These are phyloP conservation scores for Neelides folsomi DNA, from an alignment of 2,888 invertebrate species.

Conservation along the genomic window DNA sequence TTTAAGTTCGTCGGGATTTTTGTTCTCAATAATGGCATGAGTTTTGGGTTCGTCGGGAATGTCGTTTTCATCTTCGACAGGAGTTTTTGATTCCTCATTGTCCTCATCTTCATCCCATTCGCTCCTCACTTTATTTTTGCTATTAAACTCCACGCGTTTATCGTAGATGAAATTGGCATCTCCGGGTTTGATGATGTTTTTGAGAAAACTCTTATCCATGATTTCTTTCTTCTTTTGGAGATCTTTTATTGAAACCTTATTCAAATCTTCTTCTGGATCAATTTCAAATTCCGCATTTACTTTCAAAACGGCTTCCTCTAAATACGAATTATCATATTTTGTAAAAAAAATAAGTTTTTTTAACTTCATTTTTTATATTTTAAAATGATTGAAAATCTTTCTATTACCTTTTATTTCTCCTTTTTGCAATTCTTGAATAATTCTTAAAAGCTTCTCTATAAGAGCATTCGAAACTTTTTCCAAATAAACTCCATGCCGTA, in stretches of 20 bases:
- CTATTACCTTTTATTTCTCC: conserved; percentile 32
- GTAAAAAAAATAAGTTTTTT: conserved; percentile 10
- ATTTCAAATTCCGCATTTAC: conserved; percentile 37
- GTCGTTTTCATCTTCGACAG: not conserved
- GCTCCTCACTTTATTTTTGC: conserved; percentile 34
- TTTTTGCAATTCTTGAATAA: conserved; percentile 39
- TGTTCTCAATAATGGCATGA: not conserved
- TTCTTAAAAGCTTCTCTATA: conserved; percentile 39
- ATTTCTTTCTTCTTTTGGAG: conserved; percentile 40
- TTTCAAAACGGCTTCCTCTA: conserved; percentile 37
- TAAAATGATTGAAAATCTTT: not conserved
- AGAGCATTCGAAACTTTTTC: conserved; percentile 37
- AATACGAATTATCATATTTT: too few species aligned
- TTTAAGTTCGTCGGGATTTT: not conserved
- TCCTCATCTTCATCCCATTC: conserved; percentile 38
- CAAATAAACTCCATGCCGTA: conserved; percentile 38
- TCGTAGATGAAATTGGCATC: conserved; percentile 42
- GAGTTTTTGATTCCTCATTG: conserved; percentile 16
- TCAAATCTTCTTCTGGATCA: conserved; percentile 41
- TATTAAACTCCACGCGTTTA: conserved; percentile 38
- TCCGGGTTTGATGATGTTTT: conserved; percentile 38
- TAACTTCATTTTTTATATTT: not conserved
- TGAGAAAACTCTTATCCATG: conserved; percentile 41
- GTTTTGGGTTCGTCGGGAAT: too few species aligned
- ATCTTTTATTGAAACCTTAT: conserved; percentile 38